Conservation (phyloP, 1,140 invertebrate genomes). For the Cherax destructor region DNA sequence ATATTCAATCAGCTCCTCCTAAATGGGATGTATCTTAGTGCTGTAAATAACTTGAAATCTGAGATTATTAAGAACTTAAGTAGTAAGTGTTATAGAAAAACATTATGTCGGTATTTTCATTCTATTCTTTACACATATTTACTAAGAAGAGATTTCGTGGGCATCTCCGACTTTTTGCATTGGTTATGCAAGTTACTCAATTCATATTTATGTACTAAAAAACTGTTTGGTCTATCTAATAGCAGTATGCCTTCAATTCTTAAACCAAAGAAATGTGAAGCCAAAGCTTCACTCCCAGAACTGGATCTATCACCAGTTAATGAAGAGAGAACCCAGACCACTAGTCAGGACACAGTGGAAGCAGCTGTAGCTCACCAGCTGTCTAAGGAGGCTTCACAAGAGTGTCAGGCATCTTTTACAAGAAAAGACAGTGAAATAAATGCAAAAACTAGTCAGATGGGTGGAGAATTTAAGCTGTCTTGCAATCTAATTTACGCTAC, state of each 20-base stretch:
- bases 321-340: background rate
- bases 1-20: constrained; percentile 10
- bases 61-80: constrained; percentile 9
- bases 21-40: constrained; percentile 32
- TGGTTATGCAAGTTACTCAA: constrained; percentile 32
- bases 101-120: constrained; percentile 18
- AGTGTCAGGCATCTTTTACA: background rate
- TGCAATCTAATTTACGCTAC: constrained; percentile 9
- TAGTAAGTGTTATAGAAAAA: constrained; percentile 2
- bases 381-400: background rate
- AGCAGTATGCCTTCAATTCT: background rate
- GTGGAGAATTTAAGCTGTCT: background rate
- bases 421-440: background rate
- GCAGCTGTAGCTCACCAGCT: background rate
- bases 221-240: constrained; percentile 10
- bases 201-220: background rate
- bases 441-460: background rate
- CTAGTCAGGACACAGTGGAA: background rate
- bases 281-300: background rate
- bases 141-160: background rate
- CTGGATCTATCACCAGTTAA: background rate
- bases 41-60: constrained; percentile 33
- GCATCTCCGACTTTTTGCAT: constrained; percentile 29
- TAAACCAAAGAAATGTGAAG: background rate
- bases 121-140: constrained; percentile 47